These are phyloP conservation scores for Drosophila peninsularis DNA, from an alignment of 2,888 invertebrate species.

Conservation along the genomic window DNA sequence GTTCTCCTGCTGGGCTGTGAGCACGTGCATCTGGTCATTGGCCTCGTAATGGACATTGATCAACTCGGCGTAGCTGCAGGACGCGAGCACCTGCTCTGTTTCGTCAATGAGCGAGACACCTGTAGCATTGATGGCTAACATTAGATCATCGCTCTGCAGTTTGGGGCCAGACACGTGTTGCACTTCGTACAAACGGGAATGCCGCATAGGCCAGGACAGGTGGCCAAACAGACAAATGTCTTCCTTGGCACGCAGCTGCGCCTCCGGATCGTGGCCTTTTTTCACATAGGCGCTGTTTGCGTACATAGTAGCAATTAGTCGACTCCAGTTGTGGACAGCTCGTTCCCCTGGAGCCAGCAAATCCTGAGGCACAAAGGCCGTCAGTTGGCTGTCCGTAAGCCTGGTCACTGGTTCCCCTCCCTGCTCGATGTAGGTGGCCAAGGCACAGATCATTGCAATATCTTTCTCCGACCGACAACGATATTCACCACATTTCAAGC, in stretches of 20 bases:
- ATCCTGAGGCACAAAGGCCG: slow-evolving; percentile 78
- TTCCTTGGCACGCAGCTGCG: slow-evolving; percentile 91
- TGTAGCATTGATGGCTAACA: slow-evolving; percentile 97
- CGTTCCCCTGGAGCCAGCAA: slow-evolving; percentile 86
- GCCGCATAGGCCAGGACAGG: slow-evolving; percentile 96
- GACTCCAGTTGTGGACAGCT: slow-evolving; percentile 89
- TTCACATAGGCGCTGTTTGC: slow-evolving; percentile 89
- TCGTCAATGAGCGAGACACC: slow-evolving; percentile 97
- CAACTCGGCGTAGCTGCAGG: slow-evolving; percentile 94
- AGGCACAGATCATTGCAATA: slow-evolving; percentile 93
- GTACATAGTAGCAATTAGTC: slow-evolving; percentile 89
- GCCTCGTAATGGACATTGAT: slow-evolving; percentile 87
- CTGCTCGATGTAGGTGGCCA: slow-evolving; percentile 95
- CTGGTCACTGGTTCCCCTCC: slow-evolving; percentile 85
- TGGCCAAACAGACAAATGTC: slow-evolving; percentile 96
- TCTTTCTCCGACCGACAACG: slow-evolving; percentile 93
- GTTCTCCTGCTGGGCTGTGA: slow-evolving; percentile 94
- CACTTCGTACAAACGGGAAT: slow-evolving; percentile 97
- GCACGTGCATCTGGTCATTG: slow-evolving; percentile 89
- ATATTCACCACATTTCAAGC: slow-evolving; percentile 96
- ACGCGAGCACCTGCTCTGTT: slow-evolving; percentile 94
- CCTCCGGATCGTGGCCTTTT: slow-evolving; percentile 86
- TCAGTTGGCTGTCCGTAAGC: slow-evolving; percentile 53
- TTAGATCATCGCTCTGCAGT: slow-evolving; percentile 89
- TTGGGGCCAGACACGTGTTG: slow-evolving; percentile 90